Base-by-base conservation (phyloP, 2,797 vertebrate genomes). In the Hippocampus kuda region DNA sequence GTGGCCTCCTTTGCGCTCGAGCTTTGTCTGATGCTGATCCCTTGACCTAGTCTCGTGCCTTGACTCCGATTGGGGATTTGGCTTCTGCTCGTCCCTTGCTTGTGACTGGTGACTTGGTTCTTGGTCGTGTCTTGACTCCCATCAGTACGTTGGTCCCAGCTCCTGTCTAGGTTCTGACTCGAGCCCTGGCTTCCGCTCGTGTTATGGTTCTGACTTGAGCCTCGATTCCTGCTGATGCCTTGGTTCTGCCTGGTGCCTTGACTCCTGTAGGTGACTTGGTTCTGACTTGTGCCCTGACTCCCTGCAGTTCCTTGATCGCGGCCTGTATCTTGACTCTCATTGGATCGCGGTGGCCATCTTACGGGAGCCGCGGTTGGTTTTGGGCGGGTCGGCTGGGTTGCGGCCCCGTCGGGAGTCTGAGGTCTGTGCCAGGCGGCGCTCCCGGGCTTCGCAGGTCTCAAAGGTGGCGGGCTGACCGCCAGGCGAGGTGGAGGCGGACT, bases 371-470 rank as follows among this genome's bases (percentile, higher is more conserved):
- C 44, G 11, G 42, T 53, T 2, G 54, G 38, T 0, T 62, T 67
- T 1, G 70, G 56, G 7, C 18, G 74, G 70, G 6, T 73, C 62
- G 72, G 72, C 38, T 49, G 72, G 67, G 30, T 20, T 22, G 2
- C 67, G 0, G 64, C 9, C 71, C 70, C 12, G 48, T 34, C 72
- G 44, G 71, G 66, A 59, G 68, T 68, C 67, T 51, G 75, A 1
- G 67, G 22, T 67, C n/a, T 78, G 46, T 71, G 73, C 69, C 77
- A 80, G 30, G 66, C 3, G 2, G 68, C 4, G 5, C 38, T 0
- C 0, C 63, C 69, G 0, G 83, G 72, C 13, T 82, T 82, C 8
- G 70, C 65, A 0, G 76, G 71, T 38, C 70, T 81, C 38, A 68
- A 66, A 5, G 73, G 65, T 1, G 73, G 67, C 1, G 65, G 46